Conservation (phyloP, 92 coral and sea anemone genomes). For the Palythoa grandiflora region DNA sequence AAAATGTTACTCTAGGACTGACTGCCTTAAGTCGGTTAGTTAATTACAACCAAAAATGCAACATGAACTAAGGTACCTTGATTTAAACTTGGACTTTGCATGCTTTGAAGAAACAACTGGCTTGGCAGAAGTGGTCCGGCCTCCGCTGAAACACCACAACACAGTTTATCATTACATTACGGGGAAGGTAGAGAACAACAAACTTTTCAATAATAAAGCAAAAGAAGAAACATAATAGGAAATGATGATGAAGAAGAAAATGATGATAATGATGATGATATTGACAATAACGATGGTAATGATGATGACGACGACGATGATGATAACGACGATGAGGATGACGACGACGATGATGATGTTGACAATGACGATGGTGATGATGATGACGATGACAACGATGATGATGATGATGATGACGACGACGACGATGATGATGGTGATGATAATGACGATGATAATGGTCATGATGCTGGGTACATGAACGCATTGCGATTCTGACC, state of each 20-base stretch:
- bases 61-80: conserved; percentile 57
- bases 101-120: conserved; percentile 78
- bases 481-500: no score
- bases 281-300: no score
- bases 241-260: no score
- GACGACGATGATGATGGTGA: background rate
- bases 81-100: conserved; percentile 84
- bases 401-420: background rate
- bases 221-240: no score
- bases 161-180: background rate
- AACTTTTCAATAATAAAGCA: no score
- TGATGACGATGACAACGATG: background rate
- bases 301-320: no score
- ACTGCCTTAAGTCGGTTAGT: no score
- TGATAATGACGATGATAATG: background rate
- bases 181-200: background rate
- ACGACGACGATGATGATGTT: no score
- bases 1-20: background rate
- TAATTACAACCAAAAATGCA: no score
- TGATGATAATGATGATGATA: no score
- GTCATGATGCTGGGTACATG: background rate
- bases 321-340: no score
- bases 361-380: background rate
- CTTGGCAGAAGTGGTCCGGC: conserved; percentile 89
- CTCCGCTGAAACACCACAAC: conserved; percentile 48